Base-by-base conservation (phyloP, 2,797 vertebrate genomes). In the Gymnothorax reevesii region DNA sequence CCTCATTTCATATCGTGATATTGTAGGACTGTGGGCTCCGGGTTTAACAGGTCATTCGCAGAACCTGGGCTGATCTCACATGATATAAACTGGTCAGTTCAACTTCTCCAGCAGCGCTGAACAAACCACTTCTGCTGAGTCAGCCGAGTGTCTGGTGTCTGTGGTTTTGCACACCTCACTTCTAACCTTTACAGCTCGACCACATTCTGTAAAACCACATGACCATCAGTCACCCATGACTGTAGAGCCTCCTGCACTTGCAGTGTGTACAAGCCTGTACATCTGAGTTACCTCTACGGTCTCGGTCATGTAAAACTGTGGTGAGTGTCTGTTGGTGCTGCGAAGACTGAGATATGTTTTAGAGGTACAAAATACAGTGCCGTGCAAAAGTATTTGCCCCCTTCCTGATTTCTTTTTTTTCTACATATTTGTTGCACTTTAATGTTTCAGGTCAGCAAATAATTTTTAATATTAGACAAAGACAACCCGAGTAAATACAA, bases 141-240 rank as follows among this genome's bases (percentile, higher is more conserved):
- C 82, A 83, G 86, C 82, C 69, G 4, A 27, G 82, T 83, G 66
- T 60, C 86, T 62, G 57, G 54, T 27, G 82, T 57, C 83, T 84
- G 82, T 13, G 86, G 86, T 87, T 77, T 83, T 77, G 82, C 33
- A 42, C 33, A 42, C 33, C 33, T 42, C 33, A 1, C 82, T 22
- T 87, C 71, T 83, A 69, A 87, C 82, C 82, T 87, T 87, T 84
- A 87, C 77, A 83, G 86, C 83, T 33, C n/a, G 57, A 84, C 86
- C 86, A 87, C 86, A 49, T 13, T 33, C 82, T 84, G 77, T 84
- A 69, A 87, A 87, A 77, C 77, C 69, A 77, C 82, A 84, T 84
- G 77, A 83, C 69, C 69, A 83, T 77, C 66, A 49, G 66, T 84
- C 66, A 57, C 82, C 60, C 66, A 22, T 84, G 25, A 55, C 22